Evolutionary conservation across 1,140 invertebrate genomes (phyloP).

Genomic region (Macrosteles quadrilineatus): DNA sequence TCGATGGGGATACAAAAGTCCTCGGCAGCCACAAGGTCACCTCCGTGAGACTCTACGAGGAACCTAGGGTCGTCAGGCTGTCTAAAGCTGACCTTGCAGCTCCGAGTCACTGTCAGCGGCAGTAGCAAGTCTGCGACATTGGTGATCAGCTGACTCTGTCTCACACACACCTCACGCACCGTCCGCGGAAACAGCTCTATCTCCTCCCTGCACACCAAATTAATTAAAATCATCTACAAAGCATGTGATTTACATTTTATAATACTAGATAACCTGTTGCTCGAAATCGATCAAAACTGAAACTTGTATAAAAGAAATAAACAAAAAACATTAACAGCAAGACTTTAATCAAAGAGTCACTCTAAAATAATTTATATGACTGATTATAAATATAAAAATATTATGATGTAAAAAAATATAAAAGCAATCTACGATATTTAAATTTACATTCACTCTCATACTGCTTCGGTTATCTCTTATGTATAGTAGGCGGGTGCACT

Average conservation of each 20-base stretch:
- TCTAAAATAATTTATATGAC: too few relatives aligned
- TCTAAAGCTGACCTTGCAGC: conserved; percentile 67
- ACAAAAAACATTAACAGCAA: too few relatives aligned
- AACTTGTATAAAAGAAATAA: too few relatives aligned
- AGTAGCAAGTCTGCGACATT: conserved; percentile 35
- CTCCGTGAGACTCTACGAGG: conserved; percentile 71
- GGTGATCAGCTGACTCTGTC: conserved; percentile 70
- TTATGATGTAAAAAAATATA: too few relatives aligned
- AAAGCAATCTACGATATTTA: too few relatives aligned
- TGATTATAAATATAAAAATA: too few relatives aligned
- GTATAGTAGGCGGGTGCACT: too few relatives aligned
- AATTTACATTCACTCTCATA: too few relatives aligned
- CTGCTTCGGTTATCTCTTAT: too few relatives aligned
- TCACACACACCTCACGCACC: conserved; percentile 64
- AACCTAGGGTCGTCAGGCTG: conserved; percentile 79
- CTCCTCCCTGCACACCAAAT: conserved; percentile 1
- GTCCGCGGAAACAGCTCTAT: conserved; percentile 27
- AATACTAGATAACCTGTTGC: too few relatives aligned
- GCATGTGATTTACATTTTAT: conserved; percentile 5
- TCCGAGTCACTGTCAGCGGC: conserved; percentile 32
- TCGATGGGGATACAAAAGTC: conserved; percentile 74
- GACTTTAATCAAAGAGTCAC: too few relatives aligned
- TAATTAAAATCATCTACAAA: background rate
- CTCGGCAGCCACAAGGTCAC: conserved; percentile 75
- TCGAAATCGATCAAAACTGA: too few relatives aligned